Evolutionary conservation across 2,888 invertebrate species (phyloP), one percentile per base, ranked within the genome.

Genomic region (Agriotes lineatus): DNA sequence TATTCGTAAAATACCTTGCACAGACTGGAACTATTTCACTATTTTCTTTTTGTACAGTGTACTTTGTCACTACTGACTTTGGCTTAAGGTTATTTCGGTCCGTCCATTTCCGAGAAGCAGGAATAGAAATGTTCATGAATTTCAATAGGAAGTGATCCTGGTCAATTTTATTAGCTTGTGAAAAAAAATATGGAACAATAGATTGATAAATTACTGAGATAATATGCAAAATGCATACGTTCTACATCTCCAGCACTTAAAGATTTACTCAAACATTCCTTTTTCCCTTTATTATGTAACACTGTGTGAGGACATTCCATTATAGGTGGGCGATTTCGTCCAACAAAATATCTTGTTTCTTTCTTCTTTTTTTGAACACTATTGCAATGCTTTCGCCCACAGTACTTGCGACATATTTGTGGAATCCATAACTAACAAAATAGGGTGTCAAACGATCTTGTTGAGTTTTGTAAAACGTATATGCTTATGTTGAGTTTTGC

Each of bases 21-120:
- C 50, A 50, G 4, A 50, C 50, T 50, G 50, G 20, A 10, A 33
- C 33, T 30, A 33, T 33, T 33, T 33, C 52, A 52, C 30, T 33
- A 25, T 14, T 14, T 4, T 6, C 14, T 16, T 16, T 52, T 30
- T 33, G 52, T 30, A 52, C 4, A 9, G 1, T 52, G 16, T 52
- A 52, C 52, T 30, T 52, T 18, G 14, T 14, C 33, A 52, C 52
- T 52, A 52, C 52, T 52, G 52, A 52, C 14, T 52, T 52, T 25
- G 30, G 33, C 30, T 52, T 52, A 14, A 3, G 52, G 16, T 52
- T 33, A 52, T 52, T 9, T 9, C 52, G 14, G 1, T 30, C 30
- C 30, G 25, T 30, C 30, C 30, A 14, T 52, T 22, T 52, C 5
- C 30, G 52, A 52, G 30, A 33, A 1, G 12, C 33, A 2, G 52